Evolutionary conservation across 2,888 invertebrate genomes (phyloP).

Genomic region (Dryocosmus kuriphilus): DNA sequence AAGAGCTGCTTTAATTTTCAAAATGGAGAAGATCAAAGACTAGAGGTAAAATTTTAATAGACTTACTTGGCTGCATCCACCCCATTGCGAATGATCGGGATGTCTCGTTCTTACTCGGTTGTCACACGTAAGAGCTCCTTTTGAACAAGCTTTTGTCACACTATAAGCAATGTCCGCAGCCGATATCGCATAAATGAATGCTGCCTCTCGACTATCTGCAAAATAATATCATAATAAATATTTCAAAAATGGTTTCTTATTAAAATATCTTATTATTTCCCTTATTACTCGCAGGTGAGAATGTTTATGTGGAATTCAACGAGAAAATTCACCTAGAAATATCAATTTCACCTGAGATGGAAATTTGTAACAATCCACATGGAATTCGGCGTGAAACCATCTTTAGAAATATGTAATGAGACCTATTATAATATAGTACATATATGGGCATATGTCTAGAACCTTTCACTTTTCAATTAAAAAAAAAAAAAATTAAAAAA

Average conservation of each 20-base stretch:
- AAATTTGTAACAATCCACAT: too few species aligned
- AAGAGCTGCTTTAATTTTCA: not conserved
- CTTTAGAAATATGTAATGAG: too few species aligned
- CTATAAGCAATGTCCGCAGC: constrained; percentile 94
- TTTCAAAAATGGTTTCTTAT: not conserved
- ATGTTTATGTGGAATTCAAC: too few species aligned
- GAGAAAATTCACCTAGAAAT: too few species aligned
- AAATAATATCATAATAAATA: constrained; percentile 56
- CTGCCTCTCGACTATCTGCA: constrained; percentile 92
- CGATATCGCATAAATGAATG: constrained; percentile 92
- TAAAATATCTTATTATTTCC: not conserved
- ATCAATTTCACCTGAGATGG: too few species aligned
- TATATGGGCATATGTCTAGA: too few species aligned
- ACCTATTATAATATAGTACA: too few species aligned
- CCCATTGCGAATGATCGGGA: constrained; percentile 94
- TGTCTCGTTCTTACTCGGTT: constrained; percentile 84
- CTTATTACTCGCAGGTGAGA: too few species aligned
- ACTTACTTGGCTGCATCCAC: constrained; percentile 92
- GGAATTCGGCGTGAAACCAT: too few species aligned
- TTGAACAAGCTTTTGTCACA: constrained; percentile 91
- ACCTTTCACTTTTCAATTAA: too few species aligned
- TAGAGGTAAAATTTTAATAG: constrained; percentile 29
- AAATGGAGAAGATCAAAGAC: constrained; percentile 21
- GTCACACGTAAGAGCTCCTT: constrained; percentile 92
- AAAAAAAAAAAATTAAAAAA: too few species aligned